These are phyloP conservation scores for Epinotia demarniana DNA, from an alignment of 2,888 invertebrate genomes.

Conservation along the genomic window DNA sequence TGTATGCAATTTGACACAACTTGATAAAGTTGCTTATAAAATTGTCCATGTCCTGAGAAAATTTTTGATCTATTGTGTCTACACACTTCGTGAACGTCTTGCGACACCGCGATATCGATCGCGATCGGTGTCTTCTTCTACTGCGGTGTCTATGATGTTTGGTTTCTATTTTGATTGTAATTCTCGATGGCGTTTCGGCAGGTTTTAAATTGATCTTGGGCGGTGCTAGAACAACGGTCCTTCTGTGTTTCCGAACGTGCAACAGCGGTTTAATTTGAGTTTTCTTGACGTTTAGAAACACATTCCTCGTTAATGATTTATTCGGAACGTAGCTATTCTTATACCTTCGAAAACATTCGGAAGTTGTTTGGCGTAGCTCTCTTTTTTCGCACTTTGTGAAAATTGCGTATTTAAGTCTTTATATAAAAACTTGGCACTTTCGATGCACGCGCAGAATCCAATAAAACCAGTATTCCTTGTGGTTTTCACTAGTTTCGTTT, in stretches of 20 bases:
- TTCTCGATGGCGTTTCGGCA: slow-evolving; percentile 73
- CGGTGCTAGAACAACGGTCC: slow-evolving; percentile 80
- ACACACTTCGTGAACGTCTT: slow-evolving; percentile 87
- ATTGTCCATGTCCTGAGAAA: slow-evolving; percentile 78
- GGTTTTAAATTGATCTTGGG: slow-evolving; percentile 79
- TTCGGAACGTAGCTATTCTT: slow-evolving; percentile 78
- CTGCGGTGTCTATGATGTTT: slow-evolving; percentile 80
- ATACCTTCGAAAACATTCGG: slow-evolving; percentile 75
- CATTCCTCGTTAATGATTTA: slow-evolving; percentile 75
- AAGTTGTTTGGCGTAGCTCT: slow-evolving; percentile 65
- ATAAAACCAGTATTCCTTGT: too few species aligned
- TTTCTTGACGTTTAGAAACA: slow-evolving; percentile 79
- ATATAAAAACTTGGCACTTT: too few species aligned
- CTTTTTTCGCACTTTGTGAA: slow-evolving; percentile 66
- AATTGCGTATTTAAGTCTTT: slow-evolving; percentile 56
- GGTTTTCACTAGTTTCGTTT: too few species aligned
- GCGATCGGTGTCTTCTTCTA: slow-evolving; percentile 77
- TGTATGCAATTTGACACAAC: slow-evolving; percentile 77
- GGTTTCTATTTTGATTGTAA: slow-evolving; percentile 76
- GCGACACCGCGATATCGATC: slow-evolving; percentile 77
- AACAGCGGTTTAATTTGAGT: slow-evolving; percentile 74
- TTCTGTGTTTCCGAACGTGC: slow-evolving; percentile 83
- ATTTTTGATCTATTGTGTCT: slow-evolving; percentile 84
- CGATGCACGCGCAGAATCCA: too few species aligned
- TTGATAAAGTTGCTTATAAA: slow-evolving; percentile 77